Evolutionary conservation across 1,140 invertebrate species (phyloP).

Genomic region (Pantala flavescens): DNA sequence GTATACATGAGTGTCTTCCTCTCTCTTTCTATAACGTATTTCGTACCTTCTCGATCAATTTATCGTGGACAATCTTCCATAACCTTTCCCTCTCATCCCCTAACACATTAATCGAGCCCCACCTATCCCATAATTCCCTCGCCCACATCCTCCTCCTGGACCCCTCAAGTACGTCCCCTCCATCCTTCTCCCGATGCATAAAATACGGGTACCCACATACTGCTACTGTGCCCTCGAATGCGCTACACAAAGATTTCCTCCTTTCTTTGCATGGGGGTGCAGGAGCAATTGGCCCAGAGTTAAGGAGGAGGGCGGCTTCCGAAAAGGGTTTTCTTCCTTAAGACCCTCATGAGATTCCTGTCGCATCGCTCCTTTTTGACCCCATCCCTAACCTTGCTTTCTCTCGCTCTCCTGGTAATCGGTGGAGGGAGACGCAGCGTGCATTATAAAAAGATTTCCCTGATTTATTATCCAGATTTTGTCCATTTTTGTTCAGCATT

Average conservation of each 20-base stretch:
- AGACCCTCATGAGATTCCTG: neutral
- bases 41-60: no score
- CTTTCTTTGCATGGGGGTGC: neutral
- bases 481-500: no score
- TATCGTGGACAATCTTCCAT: no score
- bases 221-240: neutral
- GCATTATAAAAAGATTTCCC: no score
- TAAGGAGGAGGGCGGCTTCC: neutral
- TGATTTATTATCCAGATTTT: no score
- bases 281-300: neutral
- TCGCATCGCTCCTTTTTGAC: neutral
- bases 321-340: neutral
- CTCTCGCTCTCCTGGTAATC: neutral
- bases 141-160: neutral
- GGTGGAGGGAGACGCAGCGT: no score
- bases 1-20: no score
- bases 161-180: neutral
- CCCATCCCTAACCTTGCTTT: neutral
- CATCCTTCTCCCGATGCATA: neutral
- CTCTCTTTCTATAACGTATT: no score
- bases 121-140: neutral
- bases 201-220: neutral
- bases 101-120: neutral
- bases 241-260: neutral
- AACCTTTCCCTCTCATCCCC: no score